phyloP scores from a whole-genome alignment of 2,888 invertebrate species.

The Conomelus anceps region DNA sequence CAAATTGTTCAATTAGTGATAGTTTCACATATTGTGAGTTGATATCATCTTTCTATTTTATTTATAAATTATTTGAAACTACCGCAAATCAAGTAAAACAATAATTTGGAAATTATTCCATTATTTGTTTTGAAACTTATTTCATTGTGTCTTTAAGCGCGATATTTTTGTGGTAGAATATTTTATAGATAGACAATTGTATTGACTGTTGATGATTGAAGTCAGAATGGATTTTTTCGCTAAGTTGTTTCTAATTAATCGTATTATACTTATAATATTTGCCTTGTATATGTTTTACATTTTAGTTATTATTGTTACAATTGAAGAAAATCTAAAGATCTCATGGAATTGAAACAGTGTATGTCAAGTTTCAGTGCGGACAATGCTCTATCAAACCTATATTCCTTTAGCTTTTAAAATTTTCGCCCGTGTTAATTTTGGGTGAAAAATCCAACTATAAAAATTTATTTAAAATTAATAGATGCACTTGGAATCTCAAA shows the following conservation, averaged over 20 bases:
- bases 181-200: background rate
- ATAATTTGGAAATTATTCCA: background rate
- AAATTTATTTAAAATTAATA: too few species aligned
- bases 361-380: background rate
- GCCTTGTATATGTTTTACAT: background rate
- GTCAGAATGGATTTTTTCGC: background rate
- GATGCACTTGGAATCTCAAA: too few species aligned
- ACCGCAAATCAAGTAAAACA: background rate
- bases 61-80: background rate
- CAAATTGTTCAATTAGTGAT: background rate
- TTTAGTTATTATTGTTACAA: too few species aligned
- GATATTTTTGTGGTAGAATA: background rate
- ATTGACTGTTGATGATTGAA: background rate
- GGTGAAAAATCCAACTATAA: too few species aligned
- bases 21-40: background rate
- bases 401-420: too few species aligned
- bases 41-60: background rate
- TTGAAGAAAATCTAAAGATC: background rate
- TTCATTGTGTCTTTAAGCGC: background rate
- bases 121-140: background rate
- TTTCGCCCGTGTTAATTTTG: too few species aligned
- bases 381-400: too few species aligned
- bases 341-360: background rate
- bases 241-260: background rate
- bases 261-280: background rate